Conservation (phyloP, 2,113 vertebrate species). For the Pycnonotus jocosus region DNA sequence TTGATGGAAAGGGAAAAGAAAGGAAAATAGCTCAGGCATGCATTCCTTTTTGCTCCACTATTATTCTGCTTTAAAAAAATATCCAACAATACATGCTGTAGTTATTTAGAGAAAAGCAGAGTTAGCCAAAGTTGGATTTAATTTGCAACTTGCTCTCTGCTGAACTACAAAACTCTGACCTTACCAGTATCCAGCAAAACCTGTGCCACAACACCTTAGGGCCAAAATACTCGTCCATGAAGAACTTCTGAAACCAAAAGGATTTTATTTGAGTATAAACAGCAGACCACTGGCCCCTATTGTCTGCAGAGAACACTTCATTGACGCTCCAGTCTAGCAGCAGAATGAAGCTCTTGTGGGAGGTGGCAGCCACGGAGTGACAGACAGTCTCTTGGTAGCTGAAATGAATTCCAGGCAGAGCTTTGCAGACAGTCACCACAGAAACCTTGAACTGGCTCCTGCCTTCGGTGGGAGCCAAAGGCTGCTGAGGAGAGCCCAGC, state of each 20-base stretch:
- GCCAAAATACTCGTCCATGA: background rate
- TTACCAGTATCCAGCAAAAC: background rate
- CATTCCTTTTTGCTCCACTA: background rate
- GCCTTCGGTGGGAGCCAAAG: background rate
- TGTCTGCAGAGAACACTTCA: slow-evolving; percentile 3
- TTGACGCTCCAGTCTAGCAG: slow-evolving; percentile 1
- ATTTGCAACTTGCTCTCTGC: background rate
- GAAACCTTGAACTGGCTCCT: slow-evolving; percentile 36
- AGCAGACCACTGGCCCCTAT: background rate
- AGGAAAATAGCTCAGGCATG: background rate
- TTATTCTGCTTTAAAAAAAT: background rate
- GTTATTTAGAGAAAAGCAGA: background rate
- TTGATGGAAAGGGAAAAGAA: background rate
- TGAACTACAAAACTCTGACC: background rate
- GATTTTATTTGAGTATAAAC: background rate
- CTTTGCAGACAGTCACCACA: slow-evolving; percentile 44
- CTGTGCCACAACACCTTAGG: background rate
- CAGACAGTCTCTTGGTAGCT: slow-evolving; percentile 43
- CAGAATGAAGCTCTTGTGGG: slow-evolving; percentile 19
- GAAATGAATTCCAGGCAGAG: slow-evolving; percentile 41
- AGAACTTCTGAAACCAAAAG: background rate
- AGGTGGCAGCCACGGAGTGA: slow-evolving; percentile 45
- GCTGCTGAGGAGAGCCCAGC: background rate
- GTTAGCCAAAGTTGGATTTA: background rate
- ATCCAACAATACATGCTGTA: background rate